Base-by-base conservation (phyloP, 2,113 vertebrate species). In the Dunckerocampus dactyliophorus region DNA sequence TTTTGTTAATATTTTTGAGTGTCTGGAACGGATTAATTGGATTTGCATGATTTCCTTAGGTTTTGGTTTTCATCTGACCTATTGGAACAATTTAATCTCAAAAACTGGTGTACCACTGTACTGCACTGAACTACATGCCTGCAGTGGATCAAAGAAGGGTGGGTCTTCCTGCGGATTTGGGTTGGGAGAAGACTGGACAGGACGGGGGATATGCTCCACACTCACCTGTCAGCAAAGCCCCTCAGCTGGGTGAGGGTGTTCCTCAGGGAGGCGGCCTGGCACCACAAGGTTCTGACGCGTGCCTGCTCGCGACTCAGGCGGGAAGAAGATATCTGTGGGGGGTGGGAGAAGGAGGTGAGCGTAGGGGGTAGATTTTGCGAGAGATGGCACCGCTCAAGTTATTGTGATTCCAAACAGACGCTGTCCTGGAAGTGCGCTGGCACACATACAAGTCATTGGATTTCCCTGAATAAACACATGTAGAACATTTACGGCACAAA, bases 231-330 rank as follows among this genome's bases (percentile, higher is more conserved):
- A 2, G 86, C 34, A 59, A 82, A 83, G 8, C 74, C 80, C 28
- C 82, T 81, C 31, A 93, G 77, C 56, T 93, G 89, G 0, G 62
- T 82, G 70, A 93, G 88, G 65, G 74, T 72, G 69, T 72, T 87
- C 55, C 86, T 88, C 31, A 96, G 86, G 1, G 83, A 87, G 2
- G 90, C 77, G 16, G 90, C 89, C 87, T 90, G 92, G 80, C 86
- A 89, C 89, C 92, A 92, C 62, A 95, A 80, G 1, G 67, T 75
- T 19, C 90, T 74, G 63, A 87, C 52, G 7, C 76, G 75, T 45
- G 55, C 65, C 55, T 90, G 75, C 34, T 91, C 72, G 0, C 63
- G 72, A 39, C 75, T 80, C 1, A 67, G 65, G 59, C 61, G 75
- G 7, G 76, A 51, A 8, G 63, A 65, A 17, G 42, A 75, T 0